These are phyloP conservation scores for Habropoda laboriosa DNA, from an alignment of 1,140 invertebrate species.

Conservation along the genomic window DNA sequence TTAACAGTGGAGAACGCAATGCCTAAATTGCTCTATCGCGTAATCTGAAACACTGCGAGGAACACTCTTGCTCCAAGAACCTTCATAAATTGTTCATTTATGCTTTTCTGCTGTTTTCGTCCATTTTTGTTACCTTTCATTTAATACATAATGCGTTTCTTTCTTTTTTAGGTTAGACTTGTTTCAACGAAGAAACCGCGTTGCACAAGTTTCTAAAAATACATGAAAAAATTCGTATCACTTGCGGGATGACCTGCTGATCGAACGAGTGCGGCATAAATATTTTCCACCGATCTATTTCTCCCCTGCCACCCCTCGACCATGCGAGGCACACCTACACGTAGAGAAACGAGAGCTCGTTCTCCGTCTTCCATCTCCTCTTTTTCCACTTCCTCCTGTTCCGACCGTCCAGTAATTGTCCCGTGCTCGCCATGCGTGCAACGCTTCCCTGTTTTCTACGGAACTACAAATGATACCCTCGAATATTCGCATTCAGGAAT, in stretches of 20 bases:
- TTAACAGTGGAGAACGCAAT: slow-evolving; percentile 17
- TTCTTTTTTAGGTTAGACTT: no score
- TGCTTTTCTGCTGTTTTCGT: not conserved
- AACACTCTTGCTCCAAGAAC: not conserved
- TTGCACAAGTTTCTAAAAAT: slow-evolving; percentile 7
- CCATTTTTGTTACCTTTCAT: not conserved
- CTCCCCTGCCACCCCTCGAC: slow-evolving; percentile 10
- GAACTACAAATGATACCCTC: slow-evolving; percentile 11
- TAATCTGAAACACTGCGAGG: not conserved
- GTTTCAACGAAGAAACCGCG: not conserved
- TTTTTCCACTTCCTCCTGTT: slow-evolving; percentile 31
- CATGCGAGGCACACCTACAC: not conserved
- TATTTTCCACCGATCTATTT: slow-evolving; percentile 43
- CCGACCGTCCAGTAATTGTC: slow-evolving; percentile 28
- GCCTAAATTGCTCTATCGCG: slow-evolving; percentile 11
- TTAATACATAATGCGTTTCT: no score
- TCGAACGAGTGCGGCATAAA: slow-evolving; percentile 27
- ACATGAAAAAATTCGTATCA: slow-evolving; percentile 13
- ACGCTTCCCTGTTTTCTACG: slow-evolving; percentile 19
- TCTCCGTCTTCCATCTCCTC: not conserved
- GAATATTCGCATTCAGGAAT: slow-evolving; percentile 7
- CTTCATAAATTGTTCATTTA: not conserved
- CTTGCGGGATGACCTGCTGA: slow-evolving; percentile 23
- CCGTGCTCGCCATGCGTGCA: slow-evolving; percentile 35
- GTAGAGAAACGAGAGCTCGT: not conserved